Evolutionary conservation across 1,140 invertebrate species (phyloP), one percentile per base, ranked within the genome.

Genomic region (Hyposmocoma kahamanoa): DNA sequence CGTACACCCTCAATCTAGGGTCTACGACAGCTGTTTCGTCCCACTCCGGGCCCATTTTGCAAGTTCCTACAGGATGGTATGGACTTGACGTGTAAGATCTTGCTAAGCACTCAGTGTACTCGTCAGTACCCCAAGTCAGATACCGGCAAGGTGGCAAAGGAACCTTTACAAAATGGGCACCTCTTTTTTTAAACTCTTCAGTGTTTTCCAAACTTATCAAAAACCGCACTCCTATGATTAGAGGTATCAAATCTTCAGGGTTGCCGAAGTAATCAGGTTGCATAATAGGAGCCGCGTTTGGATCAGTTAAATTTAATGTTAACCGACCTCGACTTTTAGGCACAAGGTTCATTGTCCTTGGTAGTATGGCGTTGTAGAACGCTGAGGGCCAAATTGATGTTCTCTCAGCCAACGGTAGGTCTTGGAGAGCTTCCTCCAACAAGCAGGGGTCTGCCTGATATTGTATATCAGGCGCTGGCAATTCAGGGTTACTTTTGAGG

Each of bases 221-320:
- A 57, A 84, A 71, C 41, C 89, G 76, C 0, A 92, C 84, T 1
- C 90, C 90, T 18, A 86, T 76, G 0, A 92, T 72, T 2, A 91
- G 64, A 2, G 90, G 75, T 39, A 89, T 77, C 8, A 91, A 59
- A 59, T 94, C 92, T 17, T 88, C 85, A 1, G 87, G 72, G 62
- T 91, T 78, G 5, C 73, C 74, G 20, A 93, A 90, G 64, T 95
- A 96, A 56, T 94, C 93, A 0, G 95, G 90, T 67, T 93, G 90
- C 11, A 98, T 92, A 8, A 91, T 75, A 0, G 96, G 96, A 55
- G 92, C 90, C 6, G 90, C 88, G 21, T 89, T 86, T 1, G 94
- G 94, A 81, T 96, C 88, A 1, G 74, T 89, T 32, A 85, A 79
- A 48, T 88, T 87, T 0, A 96, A 74, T 48, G 87, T 83, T 19